Conservation (phyloP, 1,140 invertebrate species). For the Lysiphlebus fabarum region DNA sequence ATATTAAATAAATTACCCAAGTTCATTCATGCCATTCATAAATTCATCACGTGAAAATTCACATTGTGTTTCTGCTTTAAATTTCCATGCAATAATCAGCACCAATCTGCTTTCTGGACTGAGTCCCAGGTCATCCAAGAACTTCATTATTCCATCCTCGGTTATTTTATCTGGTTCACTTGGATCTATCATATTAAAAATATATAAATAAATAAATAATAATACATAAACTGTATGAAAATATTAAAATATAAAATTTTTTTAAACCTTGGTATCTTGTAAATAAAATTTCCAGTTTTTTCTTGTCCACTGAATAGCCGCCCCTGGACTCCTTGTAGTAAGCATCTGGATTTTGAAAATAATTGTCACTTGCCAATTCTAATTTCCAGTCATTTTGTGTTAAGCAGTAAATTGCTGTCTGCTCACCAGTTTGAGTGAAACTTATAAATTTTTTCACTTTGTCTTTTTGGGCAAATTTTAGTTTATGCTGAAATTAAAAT, state of each 20-base stretch:
- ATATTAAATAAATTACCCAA: conserved; percentile 63
- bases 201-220: conserved; percentile 15
- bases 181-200: conserved; percentile 65
- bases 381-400: conserved; percentile 96
- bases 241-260: background rate
- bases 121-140: conserved; percentile 88
- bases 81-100: conserved; percentile 97
- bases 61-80: conserved; percentile 93
- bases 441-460: conserved; percentile 96
- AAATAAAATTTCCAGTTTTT: conserved; percentile 87
- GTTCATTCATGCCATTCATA: conserved; percentile 84
- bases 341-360: conserved; percentile 94
- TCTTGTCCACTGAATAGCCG: conserved; percentile 73
- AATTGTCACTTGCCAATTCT: conserved; percentile 94
- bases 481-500: conserved; percentile 77
- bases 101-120: conserved; percentile 92
- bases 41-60: conserved; percentile 97
- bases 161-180: conserved; percentile 89
- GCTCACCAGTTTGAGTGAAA: conserved; percentile 93
- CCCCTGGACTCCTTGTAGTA: conserved; percentile 79
- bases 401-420: conserved; percentile 90
- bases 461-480: conserved; percentile 93
- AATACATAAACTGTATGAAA: background rate
- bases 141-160: conserved; percentile 91
- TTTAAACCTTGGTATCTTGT: conserved; percentile 75